Percentiles rank a stretch among this genome's conserved stretches.
Evolutionary conservation across 2,113 vertebrate genomes (phyloP).

Genomic region (Rafetus swinhoei): DNA sequence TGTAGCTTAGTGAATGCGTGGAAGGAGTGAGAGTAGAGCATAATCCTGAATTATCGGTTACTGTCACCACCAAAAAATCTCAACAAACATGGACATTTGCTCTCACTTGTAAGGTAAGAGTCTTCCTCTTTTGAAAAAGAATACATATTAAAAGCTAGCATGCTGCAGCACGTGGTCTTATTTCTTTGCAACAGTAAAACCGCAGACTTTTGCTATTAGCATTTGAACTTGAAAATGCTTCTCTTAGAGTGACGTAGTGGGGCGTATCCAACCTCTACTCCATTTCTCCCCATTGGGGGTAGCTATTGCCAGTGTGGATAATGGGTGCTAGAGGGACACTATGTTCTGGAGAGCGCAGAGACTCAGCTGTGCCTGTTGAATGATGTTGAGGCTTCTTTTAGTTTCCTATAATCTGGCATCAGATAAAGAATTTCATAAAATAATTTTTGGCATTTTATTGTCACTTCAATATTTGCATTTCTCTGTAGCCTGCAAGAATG

Average conservation of each 20-base stretch:
- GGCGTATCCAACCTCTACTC: neutral
- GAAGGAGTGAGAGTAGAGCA: constrained; percentile 95
- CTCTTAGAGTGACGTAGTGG: neutral
- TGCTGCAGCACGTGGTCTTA: neutral
- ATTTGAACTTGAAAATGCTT: neutral
- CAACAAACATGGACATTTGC: constrained; percentile 96
- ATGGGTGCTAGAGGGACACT: neutral
- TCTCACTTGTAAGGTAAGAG: constrained; percentile 94
- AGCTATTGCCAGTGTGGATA: neutral
- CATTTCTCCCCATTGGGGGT: neutral
- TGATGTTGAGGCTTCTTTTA: neutral
- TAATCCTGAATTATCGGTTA: constrained; percentile 91
- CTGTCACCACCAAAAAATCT: constrained; percentile 96
- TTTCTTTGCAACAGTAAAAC: neutral
- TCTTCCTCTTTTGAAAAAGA: constrained; percentile 18
- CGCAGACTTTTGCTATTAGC: neutral
- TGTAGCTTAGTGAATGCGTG: constrained; percentile 93
- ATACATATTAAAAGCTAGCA: neutral
- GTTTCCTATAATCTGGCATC: neutral
- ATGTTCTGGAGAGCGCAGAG: neutral
- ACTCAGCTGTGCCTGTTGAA: neutral
- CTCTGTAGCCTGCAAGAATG: constrained; percentile 90
- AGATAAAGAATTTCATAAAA: neutral
- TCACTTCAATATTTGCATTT: constrained; percentile 60
- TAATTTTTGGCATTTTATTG: neutral